phyloP scores from a whole-genome alignment of 2,888 invertebrate species.

The Drosophila pseudotalamancana region DNA sequence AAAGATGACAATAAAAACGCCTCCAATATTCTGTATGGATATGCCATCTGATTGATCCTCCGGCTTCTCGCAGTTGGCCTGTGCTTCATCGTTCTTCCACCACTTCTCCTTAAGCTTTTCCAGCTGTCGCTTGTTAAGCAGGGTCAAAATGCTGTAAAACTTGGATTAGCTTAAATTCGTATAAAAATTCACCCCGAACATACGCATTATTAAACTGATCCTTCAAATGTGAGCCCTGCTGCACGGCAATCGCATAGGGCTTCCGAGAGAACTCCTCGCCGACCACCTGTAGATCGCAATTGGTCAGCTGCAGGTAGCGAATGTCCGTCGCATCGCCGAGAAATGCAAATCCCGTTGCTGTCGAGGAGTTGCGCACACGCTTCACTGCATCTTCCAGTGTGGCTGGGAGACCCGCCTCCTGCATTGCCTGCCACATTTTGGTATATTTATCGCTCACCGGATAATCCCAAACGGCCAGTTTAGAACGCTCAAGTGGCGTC shows the following conservation, averaged over 20 bases:
- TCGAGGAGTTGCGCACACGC: conserved; percentile 88
- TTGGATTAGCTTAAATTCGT: neutral
- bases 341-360: conserved; percentile 95
- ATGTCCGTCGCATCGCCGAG: conserved; percentile 98
- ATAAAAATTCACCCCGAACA: conserved; percentile 80
- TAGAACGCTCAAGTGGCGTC: conserved; percentile 94
- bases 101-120: conserved; percentile 98
- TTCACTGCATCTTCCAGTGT: conserved; percentile 91
- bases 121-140: conserved; percentile 95
- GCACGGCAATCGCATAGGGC: conserved; percentile 98
- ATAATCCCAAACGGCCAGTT: conserved; percentile 99
- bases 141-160: conserved; percentile 92
- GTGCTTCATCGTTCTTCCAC: conserved; percentile 96
- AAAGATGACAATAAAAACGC: conserved; percentile 98
- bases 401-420: conserved; percentile 91
- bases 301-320: conserved; percentile 85
- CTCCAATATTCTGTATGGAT: conserved; percentile 98
- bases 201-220: conserved; percentile 98
- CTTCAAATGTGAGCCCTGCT: conserved; percentile 96
- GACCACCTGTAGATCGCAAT: conserved; percentile 92
- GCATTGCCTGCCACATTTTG: conserved; percentile 99
- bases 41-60: conserved; percentile 98
- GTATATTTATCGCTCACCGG: conserved; percentile 99
- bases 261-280: conserved; percentile 99
- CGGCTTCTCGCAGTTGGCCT: conserved; percentile 91